Evolutionary conservation across 2,113 vertebrate species (phyloP).

Genomic region (Aegotheles bennettii): DNA sequence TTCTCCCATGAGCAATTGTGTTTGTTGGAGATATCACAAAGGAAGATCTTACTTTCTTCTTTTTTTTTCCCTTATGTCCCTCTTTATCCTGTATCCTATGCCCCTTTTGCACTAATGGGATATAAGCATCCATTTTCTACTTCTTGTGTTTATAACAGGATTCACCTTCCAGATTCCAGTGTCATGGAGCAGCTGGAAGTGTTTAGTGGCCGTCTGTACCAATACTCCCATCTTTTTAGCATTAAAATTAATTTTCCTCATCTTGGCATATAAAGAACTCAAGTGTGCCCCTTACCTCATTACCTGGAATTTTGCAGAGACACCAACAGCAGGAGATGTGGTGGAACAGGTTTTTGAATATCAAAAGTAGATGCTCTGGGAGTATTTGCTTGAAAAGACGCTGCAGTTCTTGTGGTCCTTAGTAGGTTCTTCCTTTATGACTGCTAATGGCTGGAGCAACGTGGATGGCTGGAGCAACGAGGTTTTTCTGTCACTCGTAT

Average conservation of each 20-base stretch:
- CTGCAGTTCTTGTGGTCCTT: background rate
- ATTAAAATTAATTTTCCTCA: constrained; percentile 72
- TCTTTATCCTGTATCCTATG: background rate
- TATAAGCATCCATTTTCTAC: background rate
- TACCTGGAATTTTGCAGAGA: constrained; percentile 59
- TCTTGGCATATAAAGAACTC: constrained; percentile 55
- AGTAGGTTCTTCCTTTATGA: background rate
- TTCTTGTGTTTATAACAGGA: constrained; percentile 26
- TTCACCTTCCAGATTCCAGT: constrained; percentile 33
- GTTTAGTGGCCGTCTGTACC: constrained; percentile 55
- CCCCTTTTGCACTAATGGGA: background rate
- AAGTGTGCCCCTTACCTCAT: constrained; percentile 56
- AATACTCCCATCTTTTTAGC: constrained; percentile 58
- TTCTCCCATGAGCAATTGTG: rapidly evolving
- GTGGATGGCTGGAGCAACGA: background rate
- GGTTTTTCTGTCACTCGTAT: background rate
- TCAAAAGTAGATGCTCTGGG: background rate
- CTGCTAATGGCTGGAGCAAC: background rate
- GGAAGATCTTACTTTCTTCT: background rate
- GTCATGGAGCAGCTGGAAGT: constrained; percentile 58
- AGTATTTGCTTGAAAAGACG: background rate
- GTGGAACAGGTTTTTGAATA: constrained; percentile 1
- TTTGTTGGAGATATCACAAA: background rate
- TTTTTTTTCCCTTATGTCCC: background rate
- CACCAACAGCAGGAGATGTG: background rate